Evolutionary conservation across 2,888 invertebrate genomes (phyloP).

Genomic region (Laothoe populi): DNA sequence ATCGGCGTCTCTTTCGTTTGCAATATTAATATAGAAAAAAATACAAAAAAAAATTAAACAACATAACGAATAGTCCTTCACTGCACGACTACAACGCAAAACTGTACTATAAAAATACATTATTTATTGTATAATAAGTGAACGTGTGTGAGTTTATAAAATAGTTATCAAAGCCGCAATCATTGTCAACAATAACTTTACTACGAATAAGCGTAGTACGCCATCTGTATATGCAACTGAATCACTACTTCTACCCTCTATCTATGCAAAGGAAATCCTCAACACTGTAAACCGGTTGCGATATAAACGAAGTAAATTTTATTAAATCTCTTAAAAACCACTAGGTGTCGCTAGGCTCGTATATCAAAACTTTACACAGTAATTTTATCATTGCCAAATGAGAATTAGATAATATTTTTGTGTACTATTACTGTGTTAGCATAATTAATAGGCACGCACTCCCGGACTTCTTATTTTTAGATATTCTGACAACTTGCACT

Average conservation of each 20-base stretch:
- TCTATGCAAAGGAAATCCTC: not conserved
- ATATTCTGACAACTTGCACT: too few species aligned
- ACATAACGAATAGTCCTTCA: not conserved
- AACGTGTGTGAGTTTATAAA: not conserved
- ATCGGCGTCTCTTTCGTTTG: not conserved
- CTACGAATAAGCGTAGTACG: not conserved
- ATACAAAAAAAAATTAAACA: too few species aligned
- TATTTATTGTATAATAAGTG: too few species aligned
- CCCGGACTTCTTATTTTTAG: too few species aligned
- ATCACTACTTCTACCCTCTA: not conserved
- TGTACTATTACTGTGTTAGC: too few species aligned
- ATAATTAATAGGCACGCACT: too few species aligned
- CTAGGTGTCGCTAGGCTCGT: not conserved
- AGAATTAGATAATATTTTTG: too few species aligned
- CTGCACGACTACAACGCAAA: not conserved
- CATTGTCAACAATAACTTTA: not conserved
- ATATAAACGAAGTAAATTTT: not conserved
- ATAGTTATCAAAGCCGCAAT: not conserved
- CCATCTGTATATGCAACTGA: not conserved
- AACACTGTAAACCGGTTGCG: not conserved
- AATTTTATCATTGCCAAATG: too few species aligned
- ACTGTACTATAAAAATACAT: too few species aligned
- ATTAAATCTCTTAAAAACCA: not conserved
- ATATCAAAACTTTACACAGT: too few species aligned
- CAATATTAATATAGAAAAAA: not conserved